Conservation (phyloP, 2,888 invertebrate genomes). For the Tineola bisselliella region DNA sequence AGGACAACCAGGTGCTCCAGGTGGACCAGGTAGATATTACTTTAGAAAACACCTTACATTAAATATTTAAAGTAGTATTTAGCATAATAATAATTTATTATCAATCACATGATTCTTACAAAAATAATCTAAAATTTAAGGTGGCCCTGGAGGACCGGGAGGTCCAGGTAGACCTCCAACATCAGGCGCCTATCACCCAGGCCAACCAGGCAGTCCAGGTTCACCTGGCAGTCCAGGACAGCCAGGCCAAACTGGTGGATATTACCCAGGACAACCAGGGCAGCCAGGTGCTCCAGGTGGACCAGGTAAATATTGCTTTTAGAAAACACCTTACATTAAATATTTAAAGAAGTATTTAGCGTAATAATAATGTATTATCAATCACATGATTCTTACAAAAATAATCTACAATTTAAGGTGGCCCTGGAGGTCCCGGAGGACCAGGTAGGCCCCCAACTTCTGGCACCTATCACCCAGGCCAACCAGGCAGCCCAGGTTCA, state of each 20-base stretch:
- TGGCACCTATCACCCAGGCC: constrained; percentile 16
- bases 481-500: constrained; percentile 23
- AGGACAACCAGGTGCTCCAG: constrained; percentile 17
- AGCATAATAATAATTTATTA: no score
- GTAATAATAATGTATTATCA: no score
- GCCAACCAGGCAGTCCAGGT: constrained; percentile 22
- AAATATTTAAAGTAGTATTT: no score
- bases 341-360: no score
- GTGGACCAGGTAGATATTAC: background rate
- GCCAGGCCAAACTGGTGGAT: constrained; percentile 38
- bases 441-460: constrained; percentile 21
- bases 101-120: no score
- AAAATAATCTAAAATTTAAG: background rate
- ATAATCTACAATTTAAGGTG: constrained; percentile 15
- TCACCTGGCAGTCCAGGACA: constrained; percentile 26
- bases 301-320: constrained; percentile 9
- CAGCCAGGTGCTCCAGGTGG: constrained; percentile 19
- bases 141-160: constrained; percentile 30
- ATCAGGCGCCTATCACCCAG: constrained; percentile 17
- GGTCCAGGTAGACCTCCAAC: constrained; percentile 21
- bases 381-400: no score
- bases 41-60: no score
- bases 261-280: constrained; percentile 24
- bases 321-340: no score
- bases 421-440: constrained; percentile 29